phyloP scores from a whole-genome alignment of 2,888 invertebrate genomes.

The Orgyia antiqua region DNA sequence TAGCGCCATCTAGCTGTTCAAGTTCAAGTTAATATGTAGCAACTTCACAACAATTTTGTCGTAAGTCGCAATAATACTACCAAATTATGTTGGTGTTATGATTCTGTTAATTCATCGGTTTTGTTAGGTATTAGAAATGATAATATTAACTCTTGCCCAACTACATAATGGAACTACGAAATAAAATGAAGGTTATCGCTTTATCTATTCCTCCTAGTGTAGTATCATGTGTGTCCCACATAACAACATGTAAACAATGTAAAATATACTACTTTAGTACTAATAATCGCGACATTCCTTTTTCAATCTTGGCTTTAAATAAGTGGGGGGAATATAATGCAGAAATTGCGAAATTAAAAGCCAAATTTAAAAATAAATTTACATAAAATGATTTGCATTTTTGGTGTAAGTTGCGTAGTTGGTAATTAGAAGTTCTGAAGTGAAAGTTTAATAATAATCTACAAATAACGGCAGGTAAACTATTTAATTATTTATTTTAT shows the following conservation, averaged over 20 bases:
- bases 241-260: constrained; percentile 4
- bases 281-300: constrained; percentile 4
- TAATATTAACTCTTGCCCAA: constrained; percentile 2
- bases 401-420: constrained; percentile 14
- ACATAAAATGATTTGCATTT: constrained; percentile 40
- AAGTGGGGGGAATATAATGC: constrained; percentile 18
- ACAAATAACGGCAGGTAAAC: neutral
- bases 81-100: neutral
- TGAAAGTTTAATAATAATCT: neutral
- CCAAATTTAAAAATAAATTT: constrained; percentile 37
- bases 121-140: neutral
- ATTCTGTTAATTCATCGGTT: neutral
- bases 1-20: neutral
- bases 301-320: constrained; percentile 2
- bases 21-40: neutral
- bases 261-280: neutral
- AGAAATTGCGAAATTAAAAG: constrained; percentile 24
- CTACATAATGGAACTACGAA: neutral
- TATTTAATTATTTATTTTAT: neutral
- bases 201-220: constrained; percentile 1
- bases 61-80: constrained; percentile 3
- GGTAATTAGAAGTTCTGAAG: neutral
- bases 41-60: neutral
- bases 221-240: neutral
- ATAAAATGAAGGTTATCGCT: neutral